Base-by-base conservation (phyloP, 2,797 vertebrate species). In the Megaceryle alcyon region DNA sequence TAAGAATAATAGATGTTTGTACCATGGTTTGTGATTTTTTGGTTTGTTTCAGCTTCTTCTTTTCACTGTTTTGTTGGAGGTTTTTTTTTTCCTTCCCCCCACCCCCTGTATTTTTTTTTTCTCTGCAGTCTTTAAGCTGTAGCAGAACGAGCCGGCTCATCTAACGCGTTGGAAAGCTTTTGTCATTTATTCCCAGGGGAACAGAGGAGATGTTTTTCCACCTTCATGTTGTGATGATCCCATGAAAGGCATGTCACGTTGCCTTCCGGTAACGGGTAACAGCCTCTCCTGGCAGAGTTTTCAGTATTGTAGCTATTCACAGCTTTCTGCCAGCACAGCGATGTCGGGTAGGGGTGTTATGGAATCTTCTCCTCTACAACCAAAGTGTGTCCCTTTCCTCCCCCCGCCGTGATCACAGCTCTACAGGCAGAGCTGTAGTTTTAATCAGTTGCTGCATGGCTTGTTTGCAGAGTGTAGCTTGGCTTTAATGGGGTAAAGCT, bases 311-410 rank as follows among this genome's bases (percentile, higher is more conserved):
- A 63, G 43, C 56, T 33, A 4, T 23, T 69, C 39, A 3, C 57
- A 37, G 43, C n/a, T 85, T 41, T n/a, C 54, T 61, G 66, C 68
- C 39, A 17, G 37, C 37, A 1, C 57, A 10, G 21, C 3, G 2
- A 12, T 29, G 51, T 16, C 2, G 0, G 4, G 13, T 35, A 3
- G 46, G 46, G 72, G 7, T 29, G 22, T 12, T 25, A 6, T 9
- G 22, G 25, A 19, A 6, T 28, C 39, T 17, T 25, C 6, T 21
- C 43, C 66, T 44, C 61, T 25, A 3, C 43, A 17, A 2, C 46
- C 48, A 8, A 43, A 57, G 77, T 28, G 44, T 18, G 39, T 41
- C 39, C 39, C 17, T 18, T 6, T 44, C 17, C 19, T 18, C 44
- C 44, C 19, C 19, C 35, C 0, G 0, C 43, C n/a, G 26, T 35